Evolutionary conservation across 2,888 invertebrate genomes (phyloP).

Genomic region (Psococerastis gibbosa): DNA sequence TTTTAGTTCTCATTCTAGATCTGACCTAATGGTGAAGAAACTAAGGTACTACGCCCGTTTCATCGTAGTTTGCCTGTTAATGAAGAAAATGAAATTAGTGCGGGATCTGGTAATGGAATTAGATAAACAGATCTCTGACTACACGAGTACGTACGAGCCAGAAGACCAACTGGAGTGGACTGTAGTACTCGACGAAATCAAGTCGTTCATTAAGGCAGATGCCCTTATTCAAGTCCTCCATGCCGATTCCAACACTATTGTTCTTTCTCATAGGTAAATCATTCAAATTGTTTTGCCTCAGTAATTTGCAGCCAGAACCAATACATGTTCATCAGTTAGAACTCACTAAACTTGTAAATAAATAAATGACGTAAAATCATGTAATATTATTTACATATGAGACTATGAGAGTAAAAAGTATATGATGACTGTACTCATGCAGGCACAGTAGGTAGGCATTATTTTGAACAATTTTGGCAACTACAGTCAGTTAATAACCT

Average conservation of each 20-base stretch:
- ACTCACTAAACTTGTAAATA: no score
- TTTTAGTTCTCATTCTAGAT: constrained; percentile 26
- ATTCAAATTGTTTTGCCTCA: no score
- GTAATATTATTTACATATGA: no score
- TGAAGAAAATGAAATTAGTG: constrained; percentile 85
- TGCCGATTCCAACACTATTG: constrained; percentile 63
- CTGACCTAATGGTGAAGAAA: constrained; percentile 94
- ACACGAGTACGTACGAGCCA: constrained; percentile 89
- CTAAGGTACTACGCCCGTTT: constrained; percentile 86
- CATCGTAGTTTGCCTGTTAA: constrained; percentile 84
- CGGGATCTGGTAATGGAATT: constrained; percentile 78
- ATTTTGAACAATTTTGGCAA: no score
- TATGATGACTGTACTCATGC: no score
- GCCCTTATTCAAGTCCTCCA: constrained; percentile 74
- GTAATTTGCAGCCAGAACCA: no score
- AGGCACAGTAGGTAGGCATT: no score
- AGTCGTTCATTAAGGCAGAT: constrained; percentile 85
- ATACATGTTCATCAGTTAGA: no score
- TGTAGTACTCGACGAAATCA: constrained; percentile 82
- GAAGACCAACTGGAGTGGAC: constrained; percentile 95
- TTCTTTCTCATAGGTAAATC: constrained; percentile 73
- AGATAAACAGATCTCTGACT: constrained; percentile 85
- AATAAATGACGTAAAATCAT: no score
- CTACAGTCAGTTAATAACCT: no score
- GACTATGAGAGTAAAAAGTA: no score